Evolutionary conservation across 2,113 vertebrate species (phyloP).

Genomic region (Vombatus ursinus): DNA sequence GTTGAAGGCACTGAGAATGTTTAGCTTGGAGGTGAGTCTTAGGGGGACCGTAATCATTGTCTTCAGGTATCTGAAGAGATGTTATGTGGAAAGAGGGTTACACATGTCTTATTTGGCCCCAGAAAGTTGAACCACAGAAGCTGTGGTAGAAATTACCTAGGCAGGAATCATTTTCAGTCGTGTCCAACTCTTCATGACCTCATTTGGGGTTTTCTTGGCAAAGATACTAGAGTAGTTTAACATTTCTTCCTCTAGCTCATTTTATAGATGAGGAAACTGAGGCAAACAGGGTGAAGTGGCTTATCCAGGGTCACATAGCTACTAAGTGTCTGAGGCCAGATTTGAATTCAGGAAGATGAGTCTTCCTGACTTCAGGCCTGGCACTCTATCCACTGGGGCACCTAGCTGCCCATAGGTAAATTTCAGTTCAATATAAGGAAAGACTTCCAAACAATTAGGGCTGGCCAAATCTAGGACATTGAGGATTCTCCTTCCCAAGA

Average conservation of each 20-base stretch:
- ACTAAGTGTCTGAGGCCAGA: neutral
- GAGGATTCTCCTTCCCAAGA: neutral
- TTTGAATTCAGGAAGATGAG: neutral
- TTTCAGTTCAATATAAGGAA: neutral
- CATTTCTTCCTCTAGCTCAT: neutral
- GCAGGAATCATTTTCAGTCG: neutral
- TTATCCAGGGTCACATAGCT: neutral
- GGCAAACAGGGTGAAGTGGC: neutral
- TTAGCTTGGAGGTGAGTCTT: neutral
- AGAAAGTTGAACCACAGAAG: neutral
- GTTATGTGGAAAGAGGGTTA: neutral
- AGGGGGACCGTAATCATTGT: neutral
- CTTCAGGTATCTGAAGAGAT: neutral
- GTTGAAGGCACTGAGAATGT: neutral
- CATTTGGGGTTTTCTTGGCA: neutral
- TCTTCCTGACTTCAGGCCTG: too few relatives aligned
- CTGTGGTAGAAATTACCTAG: neutral
- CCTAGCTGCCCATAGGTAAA: neutral
- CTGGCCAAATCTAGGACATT: neutral
- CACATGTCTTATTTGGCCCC: neutral
- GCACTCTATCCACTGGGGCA: too few relatives aligned
- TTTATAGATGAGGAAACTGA: neutral
- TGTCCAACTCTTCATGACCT: neutral
- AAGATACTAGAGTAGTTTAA: neutral
- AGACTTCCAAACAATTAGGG: neutral